Percentiles rank a stretch among this genome's conserved stretches.
phyloP scores from a whole-genome alignment of 2,888 invertebrate genomes.

The Antheraea assamensis region DNA sequence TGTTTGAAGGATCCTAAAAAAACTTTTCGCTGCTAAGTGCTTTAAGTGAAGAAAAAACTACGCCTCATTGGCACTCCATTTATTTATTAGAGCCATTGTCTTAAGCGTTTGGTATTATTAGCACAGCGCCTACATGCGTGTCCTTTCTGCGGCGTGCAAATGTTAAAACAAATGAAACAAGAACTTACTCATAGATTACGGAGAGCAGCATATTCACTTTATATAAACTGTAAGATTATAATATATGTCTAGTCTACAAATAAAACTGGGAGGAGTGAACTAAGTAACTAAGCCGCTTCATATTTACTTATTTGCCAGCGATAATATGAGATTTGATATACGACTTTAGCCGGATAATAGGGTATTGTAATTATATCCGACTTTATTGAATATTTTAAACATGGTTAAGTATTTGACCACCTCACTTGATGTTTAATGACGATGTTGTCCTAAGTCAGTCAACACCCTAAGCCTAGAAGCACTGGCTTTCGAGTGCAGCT shows the following conservation, averaged over 20 bases:
- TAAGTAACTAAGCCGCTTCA: not conserved
- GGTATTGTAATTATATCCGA: no score
- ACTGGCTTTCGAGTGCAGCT: no score
- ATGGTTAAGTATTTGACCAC: no score
- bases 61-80: conserved; percentile 1
- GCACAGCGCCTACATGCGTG: conserved; percentile 7
- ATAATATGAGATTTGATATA: no score
- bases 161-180: conserved; percentile 11
- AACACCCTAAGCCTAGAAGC: no score
- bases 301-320: no score
- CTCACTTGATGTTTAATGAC: no score
- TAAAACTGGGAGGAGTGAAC: not conserved
- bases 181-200: not conserved
- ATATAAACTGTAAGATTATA: not conserved
- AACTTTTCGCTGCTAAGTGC: not conserved
- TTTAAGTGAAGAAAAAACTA: not conserved
- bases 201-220: not conserved
- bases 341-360: no score
- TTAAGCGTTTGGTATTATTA: not conserved
- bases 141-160: conserved; percentile 13
- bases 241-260: not conserved
- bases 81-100: conserved; percentile 4
- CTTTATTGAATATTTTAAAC: no score
- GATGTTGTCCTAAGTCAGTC: no score
- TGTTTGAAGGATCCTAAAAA: not conserved